A percentile compares a stretch with the other conserved stretches of the same genome.
Evolutionary conservation across 2,113 vertebrate genomes (phyloP).

Genomic region (Neodon shergylaensis): DNA sequence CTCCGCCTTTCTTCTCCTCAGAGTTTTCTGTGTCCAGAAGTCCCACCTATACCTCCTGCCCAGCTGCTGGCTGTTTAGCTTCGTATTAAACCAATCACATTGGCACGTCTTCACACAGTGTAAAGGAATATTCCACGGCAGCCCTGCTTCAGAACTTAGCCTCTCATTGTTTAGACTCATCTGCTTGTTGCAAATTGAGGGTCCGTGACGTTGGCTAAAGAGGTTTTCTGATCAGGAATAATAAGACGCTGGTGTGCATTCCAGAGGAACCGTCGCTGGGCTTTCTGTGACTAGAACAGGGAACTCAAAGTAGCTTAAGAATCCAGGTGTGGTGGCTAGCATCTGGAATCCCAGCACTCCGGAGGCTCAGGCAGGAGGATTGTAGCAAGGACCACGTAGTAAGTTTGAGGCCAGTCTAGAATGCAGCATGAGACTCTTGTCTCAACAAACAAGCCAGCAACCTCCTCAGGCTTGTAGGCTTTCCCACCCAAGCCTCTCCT

Average conservation of each 20-base stretch:
- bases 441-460: background rate
- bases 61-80: background rate
- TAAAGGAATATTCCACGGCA: background rate
- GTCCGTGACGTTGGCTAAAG: background rate
- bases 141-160: slow-evolving; percentile 21
- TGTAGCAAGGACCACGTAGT: background rate
- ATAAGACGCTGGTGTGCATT: background rate
- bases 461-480: background rate
- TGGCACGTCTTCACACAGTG: background rate
- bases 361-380: background rate
- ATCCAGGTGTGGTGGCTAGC: background rate
- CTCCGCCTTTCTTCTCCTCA: background rate
- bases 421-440: background rate
- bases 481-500: background rate
- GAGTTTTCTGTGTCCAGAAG: background rate
- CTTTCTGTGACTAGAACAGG: background rate
- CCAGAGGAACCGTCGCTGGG: background rate
- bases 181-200: background rate
- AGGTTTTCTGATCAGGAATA: background rate
- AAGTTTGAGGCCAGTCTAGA: background rate
- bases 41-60: background rate
- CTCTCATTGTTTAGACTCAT: background rate
- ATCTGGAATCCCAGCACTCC: background rate
- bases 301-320: background rate
- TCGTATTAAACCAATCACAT: too few relatives aligned